Conservation (phyloP, 2,888 invertebrate species). For the Beris morrisii region DNA sequence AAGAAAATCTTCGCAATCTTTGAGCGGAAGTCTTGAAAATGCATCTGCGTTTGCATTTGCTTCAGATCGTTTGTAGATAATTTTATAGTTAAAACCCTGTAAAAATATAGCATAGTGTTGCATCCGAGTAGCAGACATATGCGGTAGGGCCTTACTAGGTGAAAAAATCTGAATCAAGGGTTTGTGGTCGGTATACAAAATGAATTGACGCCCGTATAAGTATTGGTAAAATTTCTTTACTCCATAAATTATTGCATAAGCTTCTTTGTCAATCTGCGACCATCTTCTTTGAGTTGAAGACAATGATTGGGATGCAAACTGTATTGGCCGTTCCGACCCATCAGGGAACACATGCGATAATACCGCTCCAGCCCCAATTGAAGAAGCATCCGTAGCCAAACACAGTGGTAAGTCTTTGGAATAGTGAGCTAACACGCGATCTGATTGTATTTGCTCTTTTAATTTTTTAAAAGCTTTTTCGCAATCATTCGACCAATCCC, state of each 20-base stretch:
- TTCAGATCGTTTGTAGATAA: no score
- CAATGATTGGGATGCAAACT: not conserved
- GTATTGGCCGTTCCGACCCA: slow-evolving; percentile 49
- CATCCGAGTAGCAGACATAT: not conserved
- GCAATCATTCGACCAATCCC: no score
- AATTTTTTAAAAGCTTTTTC: no score
- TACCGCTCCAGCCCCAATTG: slow-evolving; percentile 46
- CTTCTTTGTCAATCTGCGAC: not conserved
- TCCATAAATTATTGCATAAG: no score
- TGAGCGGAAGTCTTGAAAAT: no score
- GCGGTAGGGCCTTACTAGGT: slow-evolving; percentile 7
- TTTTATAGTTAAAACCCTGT: no score
- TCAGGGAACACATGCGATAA: slow-evolving; percentile 48
- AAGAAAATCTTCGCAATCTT: no score
- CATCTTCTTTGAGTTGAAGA: not conserved
- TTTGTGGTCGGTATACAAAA: not conserved
- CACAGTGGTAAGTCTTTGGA: slow-evolving; percentile 42
- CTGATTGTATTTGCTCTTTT: slow-evolving; percentile 43
- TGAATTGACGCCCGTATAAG: not conserved
- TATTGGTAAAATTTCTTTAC: not conserved
- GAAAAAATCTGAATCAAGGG: not conserved
- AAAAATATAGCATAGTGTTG: no score
- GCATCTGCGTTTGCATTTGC: no score
- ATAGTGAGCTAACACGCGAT: slow-evolving; percentile 43
- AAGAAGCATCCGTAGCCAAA: slow-evolving; percentile 44